Conservation (phyloP, 2,888 invertebrate genomes). For the Orgyia antiqua region DNA sequence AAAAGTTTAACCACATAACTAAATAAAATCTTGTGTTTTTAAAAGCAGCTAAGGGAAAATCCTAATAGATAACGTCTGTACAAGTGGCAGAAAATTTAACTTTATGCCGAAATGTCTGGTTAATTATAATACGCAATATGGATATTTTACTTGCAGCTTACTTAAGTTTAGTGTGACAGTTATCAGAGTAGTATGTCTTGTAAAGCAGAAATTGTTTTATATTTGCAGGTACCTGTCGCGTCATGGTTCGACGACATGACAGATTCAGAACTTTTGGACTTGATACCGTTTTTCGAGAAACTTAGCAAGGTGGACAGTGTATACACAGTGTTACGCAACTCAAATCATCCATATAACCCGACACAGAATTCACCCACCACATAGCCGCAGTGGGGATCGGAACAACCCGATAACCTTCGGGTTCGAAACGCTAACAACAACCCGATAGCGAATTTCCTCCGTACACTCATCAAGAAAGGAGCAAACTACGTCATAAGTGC, state of each 20-base stretch:
- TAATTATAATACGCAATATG: too few species aligned
- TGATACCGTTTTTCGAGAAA: slow-evolving; percentile 98
- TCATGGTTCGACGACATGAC: slow-evolving; percentile 99
- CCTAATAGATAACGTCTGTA: too few species aligned
- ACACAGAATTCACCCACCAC: slow-evolving; percentile 66
- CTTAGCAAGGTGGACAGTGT: slow-evolving; percentile 98
- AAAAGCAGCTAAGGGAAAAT: too few species aligned
- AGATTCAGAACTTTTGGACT: slow-evolving; percentile 96
- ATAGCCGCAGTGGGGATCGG: slow-evolving; percentile 40
- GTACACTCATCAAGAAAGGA: slow-evolving; percentile 49
- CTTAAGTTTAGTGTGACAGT: too few species aligned
- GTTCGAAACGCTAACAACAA: slow-evolving; percentile 16
- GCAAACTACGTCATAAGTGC: slow-evolving; percentile 72
- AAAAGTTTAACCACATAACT: neutral
- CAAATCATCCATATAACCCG: slow-evolving; percentile 89
- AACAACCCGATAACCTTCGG: slow-evolving; percentile 10
- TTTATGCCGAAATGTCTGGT: too few species aligned
- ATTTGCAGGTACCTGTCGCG: slow-evolving; percentile 94
- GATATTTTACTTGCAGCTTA: too few species aligned
- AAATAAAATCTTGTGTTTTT: too few species aligned
- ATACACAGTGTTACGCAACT: slow-evolving; percentile 95
- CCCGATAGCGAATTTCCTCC: slow-evolving; percentile 33
- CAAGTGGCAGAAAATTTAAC: too few species aligned
- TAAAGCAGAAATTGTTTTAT: too few species aligned
- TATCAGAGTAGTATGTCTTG: too few species aligned